Evolutionary conservation across 1,140 invertebrate species (phyloP), one percentile per base, ranked within the genome.

Genomic region (Brachionus sp.): DNA sequence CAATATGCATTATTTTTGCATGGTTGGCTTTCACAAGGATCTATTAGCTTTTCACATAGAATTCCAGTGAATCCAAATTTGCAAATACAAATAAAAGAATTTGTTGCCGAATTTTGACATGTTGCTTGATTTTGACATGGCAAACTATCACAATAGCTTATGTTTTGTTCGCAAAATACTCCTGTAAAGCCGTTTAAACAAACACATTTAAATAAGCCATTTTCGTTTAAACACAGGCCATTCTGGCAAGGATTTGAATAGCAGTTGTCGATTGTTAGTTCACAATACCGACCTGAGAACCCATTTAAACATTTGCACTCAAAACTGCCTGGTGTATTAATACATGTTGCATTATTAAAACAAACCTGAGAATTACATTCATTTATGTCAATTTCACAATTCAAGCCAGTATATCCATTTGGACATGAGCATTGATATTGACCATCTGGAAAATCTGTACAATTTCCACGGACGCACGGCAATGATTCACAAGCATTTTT

Each of bases 121-220:
- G 92, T 93, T 13, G 93, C 96, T 16, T 93, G 93, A 86, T 98
- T 98, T 86, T 93, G 95, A 87, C 96, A 98, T 23, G 96, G 96
- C 23, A 29, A 10, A 39, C 44, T 50, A 1, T 33, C 2, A 73
- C 66, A 84, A 46, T 25, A n/a, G 6, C 35, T 19, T 44, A 64
- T 82, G 5, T 6, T 10, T 7, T 44, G 10, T 44, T 82, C 19
- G 64, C 78, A 82, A 16, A 64, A 39, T n/a, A 13, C 6, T 13
- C 82, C 82, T 4, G 57, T 83, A 57, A 9, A 83, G 16, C 57
- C 82, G n/a, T 46, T 25, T 10, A 70, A 13, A 23, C 82, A 83
- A 33, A 68, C 64, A 73, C 82, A 83, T 29, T 42, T 57, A 35
- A 23, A 83, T 7, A 10, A 25, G 23, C 33, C 16, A 23, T 33